Evolutionary conservation across 2,888 invertebrate genomes (phyloP), one percentile per base, ranked within the genome.

Genomic region (Phymatocera aterrima): DNA sequence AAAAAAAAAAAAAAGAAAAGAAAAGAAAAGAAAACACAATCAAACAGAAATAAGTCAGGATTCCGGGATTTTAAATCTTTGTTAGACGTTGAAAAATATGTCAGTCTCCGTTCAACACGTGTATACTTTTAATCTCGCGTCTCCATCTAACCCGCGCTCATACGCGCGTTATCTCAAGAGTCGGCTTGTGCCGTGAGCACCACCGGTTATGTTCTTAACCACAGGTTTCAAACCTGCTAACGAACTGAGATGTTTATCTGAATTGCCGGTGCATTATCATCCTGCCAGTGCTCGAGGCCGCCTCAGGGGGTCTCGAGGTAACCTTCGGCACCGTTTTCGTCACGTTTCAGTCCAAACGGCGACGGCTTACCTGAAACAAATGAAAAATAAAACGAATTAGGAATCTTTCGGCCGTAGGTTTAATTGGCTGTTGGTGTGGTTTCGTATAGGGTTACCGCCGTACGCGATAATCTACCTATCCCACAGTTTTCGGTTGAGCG

Each of bases 351-450:
- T 77, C 72, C 75, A 81, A 72, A 78, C 80, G 82, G 68, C 43
- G 72, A 72, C 15, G 37, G 86, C 89, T 89, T 84, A 89, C 89
- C 89, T 89, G 88, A 79, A 89, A 89, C 85, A 86, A 83, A 87
- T 82, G 80, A 82, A 72, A 72, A 80, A 70, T 80, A 79, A 80
- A 82, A 18, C 21, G 24, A 37, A 57, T 60, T 43, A 40, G 40
- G 43, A 37, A 75, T 75, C n/a, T 72, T 31, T 28, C 68, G 24
- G 46, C 18, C 28, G 15, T 24, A 28, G 21, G 34, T 84, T 86
- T 86, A 86, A 87, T 86, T 87, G 86, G 84, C 83, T 81, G 83
- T 82, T 83, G 84, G 81, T 34, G 21, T 10, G 68, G 12, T 34
- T 34, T 68, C 75, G 57, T 21, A 31, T 65, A 80, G 82, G 81